These are phyloP conservation scores for Pissodes strobi DNA, from an alignment of 1,140 invertebrate species.

Conservation along the genomic window DNA sequence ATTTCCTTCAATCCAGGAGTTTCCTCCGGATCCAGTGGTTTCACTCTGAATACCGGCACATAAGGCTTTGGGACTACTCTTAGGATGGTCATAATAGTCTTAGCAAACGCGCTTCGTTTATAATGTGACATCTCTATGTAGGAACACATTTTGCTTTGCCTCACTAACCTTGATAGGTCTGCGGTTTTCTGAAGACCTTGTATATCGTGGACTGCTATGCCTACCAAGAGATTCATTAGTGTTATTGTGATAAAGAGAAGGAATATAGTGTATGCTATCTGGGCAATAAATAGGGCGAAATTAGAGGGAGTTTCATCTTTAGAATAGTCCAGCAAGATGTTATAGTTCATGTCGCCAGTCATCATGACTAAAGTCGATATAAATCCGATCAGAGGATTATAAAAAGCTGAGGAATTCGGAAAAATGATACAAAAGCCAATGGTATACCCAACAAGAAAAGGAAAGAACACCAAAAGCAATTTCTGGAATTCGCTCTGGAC, in stretches of 20 bases:
- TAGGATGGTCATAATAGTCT: conserved; percentile 20
- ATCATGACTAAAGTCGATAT: conserved; percentile 86
- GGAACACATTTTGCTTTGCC: conserved; percentile 35
- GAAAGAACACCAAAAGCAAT: conserved; percentile 78
- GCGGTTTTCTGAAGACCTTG: conserved; percentile 36
- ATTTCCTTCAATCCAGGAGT: conserved; percentile 21
- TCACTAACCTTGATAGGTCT: conserved; percentile 27
- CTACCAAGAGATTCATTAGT: conserved; percentile 36
- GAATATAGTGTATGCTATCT: conserved; percentile 25
- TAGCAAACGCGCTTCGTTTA: conserved; percentile 10
- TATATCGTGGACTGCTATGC: conserved; percentile 38
- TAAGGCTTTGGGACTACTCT: conserved; percentile 26
- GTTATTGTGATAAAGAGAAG: conserved; percentile 32
- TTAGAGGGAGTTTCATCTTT: conserved; percentile 14
- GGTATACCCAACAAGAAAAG: conserved; percentile 80
- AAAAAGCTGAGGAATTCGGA: conserved; percentile 75
- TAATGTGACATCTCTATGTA: conserved; percentile 30
- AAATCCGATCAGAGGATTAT: conserved; percentile 75
- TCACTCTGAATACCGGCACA: conserved; percentile 24
- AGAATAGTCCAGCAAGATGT: conserved; percentile 45
- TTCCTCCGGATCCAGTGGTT: conserved; percentile 31
- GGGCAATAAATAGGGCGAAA: conserved; percentile 14
- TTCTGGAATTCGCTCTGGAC: conserved; percentile 83
- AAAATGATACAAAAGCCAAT: conserved; percentile 85
- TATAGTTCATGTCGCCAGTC: conserved; percentile 81